Evolutionary conservation across 2,888 invertebrate genomes (phyloP), one percentile per base, ranked within the genome.

Genomic region (Lapara coniferarum): DNA sequence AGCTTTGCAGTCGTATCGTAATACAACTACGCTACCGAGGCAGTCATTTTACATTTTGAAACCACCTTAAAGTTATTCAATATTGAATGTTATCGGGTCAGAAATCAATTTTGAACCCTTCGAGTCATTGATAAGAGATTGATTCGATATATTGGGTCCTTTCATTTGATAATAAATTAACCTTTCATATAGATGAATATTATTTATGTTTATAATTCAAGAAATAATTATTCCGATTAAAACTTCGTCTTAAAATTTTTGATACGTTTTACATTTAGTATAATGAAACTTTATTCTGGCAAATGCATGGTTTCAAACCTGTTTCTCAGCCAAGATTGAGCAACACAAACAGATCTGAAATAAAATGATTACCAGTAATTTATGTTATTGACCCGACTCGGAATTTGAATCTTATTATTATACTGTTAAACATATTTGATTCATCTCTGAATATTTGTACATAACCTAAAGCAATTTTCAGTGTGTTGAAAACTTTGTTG

Each of bases 81-180:
- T 25, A 25, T 25, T 25, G 2, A 25, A 71, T 77, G 73, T 71
- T 66, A 51, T 73, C 76, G 81, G 81, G 82, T 74, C 76, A 76
- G 76, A 77, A 77, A 79, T 74, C 74, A 74, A 74, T 30, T 73
- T 70, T 74, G 80, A 73, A 73, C 78, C 8, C 44, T 46, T 63
- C 19, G 13, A 46, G 49, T 63, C 63, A 13, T 16, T 63, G 2
- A 19, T 46, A 13, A 13, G 19, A 12, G 49, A 46, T 19, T 49
- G n/a, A n/a, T n/a, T 19, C 13, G 49, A 49, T 63, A 19, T 10
- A 12, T 63, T 63, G 46, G 59, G 16, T 63, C 46, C 12, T n/a
- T 63, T 12, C 44, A 7, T 16, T 63, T 63, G 59, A 46, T 63
- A 46, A 16, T 63, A 46, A 63, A 16, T 16, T 46, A 46, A 25